Evolutionary conservation across 2,113 vertebrate genomes (phyloP), one percentile per base, ranked within the genome.

Genomic region (Spermophilus dauricus): DNA sequence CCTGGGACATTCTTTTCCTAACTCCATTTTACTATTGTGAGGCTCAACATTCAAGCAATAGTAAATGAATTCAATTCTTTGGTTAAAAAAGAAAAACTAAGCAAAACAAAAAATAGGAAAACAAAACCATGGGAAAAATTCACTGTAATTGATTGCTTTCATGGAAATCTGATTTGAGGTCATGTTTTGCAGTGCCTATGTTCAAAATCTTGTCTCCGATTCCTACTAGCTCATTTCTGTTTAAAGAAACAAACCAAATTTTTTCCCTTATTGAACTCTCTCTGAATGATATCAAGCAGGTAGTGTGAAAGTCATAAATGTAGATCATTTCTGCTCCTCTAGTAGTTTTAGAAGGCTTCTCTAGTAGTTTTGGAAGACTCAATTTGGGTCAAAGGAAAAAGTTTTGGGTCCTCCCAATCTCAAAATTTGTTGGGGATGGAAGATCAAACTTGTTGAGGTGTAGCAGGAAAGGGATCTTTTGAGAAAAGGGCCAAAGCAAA

Each of bases 261-360:
- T 7, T 58, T 20, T 22, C 20, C 56, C 24, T 83, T 84, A 51
- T 8, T 92, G 37, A 93, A 67, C 16, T 67, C 32, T 63, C 56
- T 16, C 72, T 56, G 87, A 77, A 84, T 11, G 22, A 58, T 39
- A 75, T 84, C 86, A 91, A 87, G 51, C 8, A 73, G 78, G 78
- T 93, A 87, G 22, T 7, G 69, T 32, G 78, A 93, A 89, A 87
- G 81, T 1, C 39, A 65, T 48, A 26, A 39, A 20, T 86, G 7
- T 65, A 70, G 69, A 83, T 69, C 12, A 77, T 78, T 96, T 91
- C 76, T 93, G 12, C 34, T 95, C 42, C 42, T 72, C 56, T 16
- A 86, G 3, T 51, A 22, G 18, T 92, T 81, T 81, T 20, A 76
- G 76, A 53, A 22, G 16, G 83, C 56, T 45, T 45, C 42, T 72